Percentiles rank a stretch among this genome's conserved stretches.
phyloP scores from a whole-genome alignment of 2,797 vertebrate genomes.

The Poecile montanus region DNA sequence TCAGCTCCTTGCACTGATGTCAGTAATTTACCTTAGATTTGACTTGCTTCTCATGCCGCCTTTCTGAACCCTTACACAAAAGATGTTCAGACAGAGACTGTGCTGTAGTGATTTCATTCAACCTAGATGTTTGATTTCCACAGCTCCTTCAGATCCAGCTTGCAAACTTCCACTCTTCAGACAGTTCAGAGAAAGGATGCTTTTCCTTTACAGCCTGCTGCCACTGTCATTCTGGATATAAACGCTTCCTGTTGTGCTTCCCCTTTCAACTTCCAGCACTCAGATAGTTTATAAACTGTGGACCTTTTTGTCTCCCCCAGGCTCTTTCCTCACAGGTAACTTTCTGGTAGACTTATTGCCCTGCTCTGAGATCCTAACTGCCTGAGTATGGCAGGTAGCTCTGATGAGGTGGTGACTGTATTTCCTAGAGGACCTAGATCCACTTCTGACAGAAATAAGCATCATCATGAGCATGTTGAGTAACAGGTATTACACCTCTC shows the following conservation, averaged over 20 bases:
- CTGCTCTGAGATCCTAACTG: neutral
- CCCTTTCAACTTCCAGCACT: neutral
- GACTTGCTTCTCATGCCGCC: neutral
- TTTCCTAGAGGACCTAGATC: neutral
- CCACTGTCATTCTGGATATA: neutral
- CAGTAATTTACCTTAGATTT: conserved; percentile 29
- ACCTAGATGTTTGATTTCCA: conserved; percentile 10
- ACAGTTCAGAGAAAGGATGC: neutral
- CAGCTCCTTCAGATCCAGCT: neutral
- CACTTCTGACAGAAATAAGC: neutral
- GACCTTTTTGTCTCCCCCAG: neutral
- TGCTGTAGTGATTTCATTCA: conserved; percentile 22
- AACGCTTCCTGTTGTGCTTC: neutral
- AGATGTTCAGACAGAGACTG: neutral
- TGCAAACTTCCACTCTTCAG: conserved; percentile 8
- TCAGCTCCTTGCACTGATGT: conserved; percentile 17
- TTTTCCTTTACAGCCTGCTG: conserved; percentile 6
- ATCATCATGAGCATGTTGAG: neutral
- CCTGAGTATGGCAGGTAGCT: neutral
- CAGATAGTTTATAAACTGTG: neutral
- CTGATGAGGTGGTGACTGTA: neutral
- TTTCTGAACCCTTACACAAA: neutral
- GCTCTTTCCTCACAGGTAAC: neutral
- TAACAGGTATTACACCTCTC: neutral
- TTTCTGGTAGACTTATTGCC: neutral